Conservation (phyloP, 2,113 vertebrate species). For the Macaca fascicularis region T2T-MFA8v1.1 NC_088395.1:105694001-105694500, state of each 20-base stretch:
- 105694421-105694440: neutral
- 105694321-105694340: neutral
- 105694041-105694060: too few species aligned
- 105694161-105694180: too few species aligned
- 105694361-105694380: neutral
- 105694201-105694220: too few species aligned
- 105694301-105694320: neutral
- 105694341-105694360: neutral
- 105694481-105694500: neutral
- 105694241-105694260: neutral
- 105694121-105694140: too few species aligned
- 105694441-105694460: neutral
- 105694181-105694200: too few species aligned
- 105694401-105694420: neutral
- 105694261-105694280: neutral
- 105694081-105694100: too few species aligned
- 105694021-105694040: too few species aligned
- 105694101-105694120: too few species aligned
- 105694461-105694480: neutral
- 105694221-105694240: neutral
- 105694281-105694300: neutral
- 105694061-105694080: too few species aligned
- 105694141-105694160: too few species aligned
- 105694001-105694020: too few species aligned
- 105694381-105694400: neutral